Conservation (phyloP, 2,113 vertebrate species). For the Petromus typicus region DNA sequence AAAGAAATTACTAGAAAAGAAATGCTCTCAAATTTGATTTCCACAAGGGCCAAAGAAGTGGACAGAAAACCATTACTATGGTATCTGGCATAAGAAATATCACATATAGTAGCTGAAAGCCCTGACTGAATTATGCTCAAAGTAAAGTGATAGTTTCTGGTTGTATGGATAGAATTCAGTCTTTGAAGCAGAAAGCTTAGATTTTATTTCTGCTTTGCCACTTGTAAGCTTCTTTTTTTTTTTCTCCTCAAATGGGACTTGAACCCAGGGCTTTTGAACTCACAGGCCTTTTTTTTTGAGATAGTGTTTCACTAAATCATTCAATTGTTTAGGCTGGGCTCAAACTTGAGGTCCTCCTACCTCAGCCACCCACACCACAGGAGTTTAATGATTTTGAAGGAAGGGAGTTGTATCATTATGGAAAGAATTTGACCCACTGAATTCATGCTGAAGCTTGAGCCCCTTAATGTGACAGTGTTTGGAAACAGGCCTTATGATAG, state of each 20-base stretch:
- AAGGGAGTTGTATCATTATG: not conserved
- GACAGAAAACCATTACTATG: not conserved
- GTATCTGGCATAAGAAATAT: not conserved
- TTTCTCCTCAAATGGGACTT: not conserved
- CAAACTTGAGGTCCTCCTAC: not conserved
- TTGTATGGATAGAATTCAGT: conserved; percentile 12
- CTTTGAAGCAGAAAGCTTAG: not conserved
- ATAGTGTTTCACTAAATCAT: not conserved
- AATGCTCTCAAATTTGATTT: conserved; percentile 41
- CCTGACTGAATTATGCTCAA: conserved; percentile 17
- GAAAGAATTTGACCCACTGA: not conserved
- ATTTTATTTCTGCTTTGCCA: not conserved
- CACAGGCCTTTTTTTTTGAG: not conserved
- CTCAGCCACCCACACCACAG: not conserved
- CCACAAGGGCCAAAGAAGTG: conserved; percentile 3
- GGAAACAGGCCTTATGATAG: not conserved
- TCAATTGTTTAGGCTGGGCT: not conserved
- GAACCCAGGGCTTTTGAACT: not conserved
- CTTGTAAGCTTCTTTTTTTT: not conserved
- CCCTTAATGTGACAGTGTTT: not conserved
- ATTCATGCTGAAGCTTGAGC: not conserved
- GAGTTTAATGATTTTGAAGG: not conserved
- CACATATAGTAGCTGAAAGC: not conserved
- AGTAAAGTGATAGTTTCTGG: not conserved
- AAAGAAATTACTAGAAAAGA: conserved; percentile 12